These are phyloP conservation scores for Notodonta dromedarius DNA, from an alignment of 2,888 invertebrate species.

Conservation along the genomic window DNA sequence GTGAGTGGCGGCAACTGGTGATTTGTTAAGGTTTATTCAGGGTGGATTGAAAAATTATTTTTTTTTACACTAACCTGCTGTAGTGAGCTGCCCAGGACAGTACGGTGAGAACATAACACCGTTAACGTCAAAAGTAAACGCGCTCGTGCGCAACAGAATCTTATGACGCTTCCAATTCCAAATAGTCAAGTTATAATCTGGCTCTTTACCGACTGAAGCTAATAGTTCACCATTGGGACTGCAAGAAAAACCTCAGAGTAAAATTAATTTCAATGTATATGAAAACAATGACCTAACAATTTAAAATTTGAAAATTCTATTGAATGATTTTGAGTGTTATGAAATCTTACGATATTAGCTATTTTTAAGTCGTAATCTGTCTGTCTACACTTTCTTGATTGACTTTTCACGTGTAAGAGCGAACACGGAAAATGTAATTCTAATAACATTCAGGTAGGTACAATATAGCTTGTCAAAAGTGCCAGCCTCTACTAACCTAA, in stretches of 20 bases:
- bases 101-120: constrained; percentile 92
- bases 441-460: too few relatives aligned
- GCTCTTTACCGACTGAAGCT: constrained; percentile 93
- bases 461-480: too few relatives aligned
- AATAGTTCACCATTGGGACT: constrained; percentile 92
- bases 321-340: too few relatives aligned
- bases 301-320: too few relatives aligned
- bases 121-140: constrained; percentile 92
- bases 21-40: too few relatives aligned
- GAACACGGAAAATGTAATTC: too few relatives aligned
- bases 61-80: constrained; percentile 84
- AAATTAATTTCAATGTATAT: not conserved
- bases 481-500: constrained; percentile 78
- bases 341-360: too few relatives aligned
- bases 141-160: constrained; percentile 91
- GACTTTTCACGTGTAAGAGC: too few relatives aligned
- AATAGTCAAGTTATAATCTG: constrained; percentile 94
- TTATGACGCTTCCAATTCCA: constrained; percentile 93
- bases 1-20: too few relatives aligned
- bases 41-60: not conserved
- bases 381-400: too few relatives aligned
- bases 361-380: too few relatives aligned
- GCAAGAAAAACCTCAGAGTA: constrained; percentile 35
- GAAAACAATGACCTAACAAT: too few relatives aligned
- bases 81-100: constrained; percentile 90